These are phyloP conservation scores for Acronicta aceris DNA, from an alignment of 2,888 invertebrate species.

Conservation along the genomic window DNA sequence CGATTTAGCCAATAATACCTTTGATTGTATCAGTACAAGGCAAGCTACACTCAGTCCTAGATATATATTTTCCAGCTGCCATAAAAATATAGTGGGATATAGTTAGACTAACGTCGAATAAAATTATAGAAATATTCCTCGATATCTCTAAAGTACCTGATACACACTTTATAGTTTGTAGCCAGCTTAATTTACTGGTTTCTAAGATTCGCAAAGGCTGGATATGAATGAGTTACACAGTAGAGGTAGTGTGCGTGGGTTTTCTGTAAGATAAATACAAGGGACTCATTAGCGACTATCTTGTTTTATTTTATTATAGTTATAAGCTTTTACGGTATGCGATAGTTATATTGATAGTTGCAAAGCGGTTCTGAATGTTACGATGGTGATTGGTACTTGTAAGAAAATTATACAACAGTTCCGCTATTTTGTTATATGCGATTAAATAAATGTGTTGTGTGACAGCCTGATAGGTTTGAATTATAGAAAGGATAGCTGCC, in stretches of 20 bases:
- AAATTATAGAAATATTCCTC: conserved; percentile 28
- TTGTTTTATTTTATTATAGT: conserved; percentile 54
- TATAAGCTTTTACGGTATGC: conserved; percentile 41
- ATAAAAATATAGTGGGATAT: conserved; percentile 36
- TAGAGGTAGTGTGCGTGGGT: conserved; percentile 51
- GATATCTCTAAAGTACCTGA: conserved; percentile 27
- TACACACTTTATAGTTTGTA: conserved; percentile 29
- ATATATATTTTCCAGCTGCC: conserved; percentile 35
- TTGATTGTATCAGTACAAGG: no score
- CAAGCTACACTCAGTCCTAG: background rate
- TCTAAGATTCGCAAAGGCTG: conserved; percentile 31
- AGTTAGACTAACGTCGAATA: conserved; percentile 14
- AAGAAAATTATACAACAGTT: conserved; percentile 6
- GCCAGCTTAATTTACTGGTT: conserved; percentile 32
- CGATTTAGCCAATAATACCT: background rate
- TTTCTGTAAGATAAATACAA: conserved; percentile 61
- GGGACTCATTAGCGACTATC: conserved; percentile 54
- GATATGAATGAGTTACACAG: conserved; percentile 46
- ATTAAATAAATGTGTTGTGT: background rate
- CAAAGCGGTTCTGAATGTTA: conserved; percentile 26
- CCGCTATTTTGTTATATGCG: conserved; percentile 11
- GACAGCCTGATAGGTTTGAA: no score
- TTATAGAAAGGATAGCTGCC: background rate
- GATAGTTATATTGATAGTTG: conserved; percentile 36
- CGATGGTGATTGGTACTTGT: conserved; percentile 1